A percentile compares a stretch with the other conserved stretches of the same genome.
These are phyloP conservation scores for Nylanderia fulva DNA, from an alignment of 1,140 invertebrate genomes.

Conservation along the genomic window DNA sequence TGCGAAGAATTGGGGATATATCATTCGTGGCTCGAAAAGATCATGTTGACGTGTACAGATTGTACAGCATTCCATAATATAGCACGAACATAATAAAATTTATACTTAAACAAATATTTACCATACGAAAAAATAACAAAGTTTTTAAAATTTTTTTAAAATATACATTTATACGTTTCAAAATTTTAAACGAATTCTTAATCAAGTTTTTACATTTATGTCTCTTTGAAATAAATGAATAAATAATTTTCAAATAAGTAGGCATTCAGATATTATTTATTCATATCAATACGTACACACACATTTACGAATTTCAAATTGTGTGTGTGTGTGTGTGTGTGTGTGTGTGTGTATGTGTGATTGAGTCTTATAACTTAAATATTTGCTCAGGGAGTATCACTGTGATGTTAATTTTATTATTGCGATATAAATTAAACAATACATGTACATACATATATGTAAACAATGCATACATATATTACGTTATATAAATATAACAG, in stretches of 20 bases:
- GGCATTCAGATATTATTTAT: no score
- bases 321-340: no score
- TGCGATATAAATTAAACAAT: slow-evolving; percentile 3
- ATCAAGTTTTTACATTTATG: no score
- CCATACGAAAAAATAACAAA: not conserved
- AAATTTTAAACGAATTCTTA: no score
- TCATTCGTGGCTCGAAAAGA: slow-evolving; percentile 2
- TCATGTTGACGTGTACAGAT: not conserved
- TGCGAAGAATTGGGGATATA: slow-evolving; percentile 12
- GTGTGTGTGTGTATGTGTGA: no score
- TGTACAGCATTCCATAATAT: not conserved
- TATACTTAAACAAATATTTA: not conserved
- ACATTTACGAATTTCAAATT: no score
- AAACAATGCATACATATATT: not conserved
- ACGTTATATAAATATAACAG: not conserved
- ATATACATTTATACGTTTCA: no score
- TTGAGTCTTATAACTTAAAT: not conserved
- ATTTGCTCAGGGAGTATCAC: not conserved
- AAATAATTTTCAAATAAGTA: no score
- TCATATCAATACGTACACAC: no score
- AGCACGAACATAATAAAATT: not conserved
- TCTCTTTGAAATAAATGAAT: no score
- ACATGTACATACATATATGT: not conserved
- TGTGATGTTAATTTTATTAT: slow-evolving; percentile 8
- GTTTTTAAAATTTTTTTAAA: not conserved